Conservation (phyloP, 2,888 invertebrate species). For the Metallyticus violacea region DNA sequence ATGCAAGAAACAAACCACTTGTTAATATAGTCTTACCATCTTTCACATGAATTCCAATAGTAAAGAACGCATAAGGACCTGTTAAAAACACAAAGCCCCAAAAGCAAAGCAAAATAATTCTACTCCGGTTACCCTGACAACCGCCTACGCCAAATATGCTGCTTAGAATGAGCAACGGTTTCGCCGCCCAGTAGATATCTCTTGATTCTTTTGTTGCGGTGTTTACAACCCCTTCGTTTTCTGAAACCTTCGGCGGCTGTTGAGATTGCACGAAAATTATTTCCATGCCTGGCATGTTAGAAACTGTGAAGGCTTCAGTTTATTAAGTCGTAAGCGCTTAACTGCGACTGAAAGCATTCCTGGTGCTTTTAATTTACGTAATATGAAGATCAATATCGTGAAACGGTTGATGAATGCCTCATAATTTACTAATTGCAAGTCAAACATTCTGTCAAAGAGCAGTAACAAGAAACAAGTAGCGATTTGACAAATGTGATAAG, state of each 20-base stretch:
- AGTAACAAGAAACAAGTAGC: too few species aligned
- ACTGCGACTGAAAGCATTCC: too few species aligned
- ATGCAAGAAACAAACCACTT: not conserved
- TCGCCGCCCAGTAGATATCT: not conserved
- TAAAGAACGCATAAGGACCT: not conserved
- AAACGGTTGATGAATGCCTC: too few species aligned
- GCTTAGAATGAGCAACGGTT: not conserved
- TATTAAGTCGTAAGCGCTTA: too few species aligned
- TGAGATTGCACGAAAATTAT: not conserved
- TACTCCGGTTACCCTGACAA: not conserved
- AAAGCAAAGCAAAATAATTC: not conserved
- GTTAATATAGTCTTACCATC: not conserved
- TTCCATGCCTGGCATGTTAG: not conserved
- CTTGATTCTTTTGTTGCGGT: too few species aligned
- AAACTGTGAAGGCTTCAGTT: too few species aligned
- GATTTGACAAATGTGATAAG: too few species aligned
- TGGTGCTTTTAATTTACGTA: too few species aligned
- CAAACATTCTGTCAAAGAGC: too few species aligned
- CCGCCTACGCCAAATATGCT: not conserved
- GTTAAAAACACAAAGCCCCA: not conserved
- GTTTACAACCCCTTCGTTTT: too few species aligned
- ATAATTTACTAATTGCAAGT: too few species aligned
- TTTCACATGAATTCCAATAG: not conserved
- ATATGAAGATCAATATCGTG: too few species aligned
- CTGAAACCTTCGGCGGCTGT: not conserved